Base-by-base conservation (phyloP, 2,797 vertebrate genomes). In the Ataeniobius toweri region DNA sequence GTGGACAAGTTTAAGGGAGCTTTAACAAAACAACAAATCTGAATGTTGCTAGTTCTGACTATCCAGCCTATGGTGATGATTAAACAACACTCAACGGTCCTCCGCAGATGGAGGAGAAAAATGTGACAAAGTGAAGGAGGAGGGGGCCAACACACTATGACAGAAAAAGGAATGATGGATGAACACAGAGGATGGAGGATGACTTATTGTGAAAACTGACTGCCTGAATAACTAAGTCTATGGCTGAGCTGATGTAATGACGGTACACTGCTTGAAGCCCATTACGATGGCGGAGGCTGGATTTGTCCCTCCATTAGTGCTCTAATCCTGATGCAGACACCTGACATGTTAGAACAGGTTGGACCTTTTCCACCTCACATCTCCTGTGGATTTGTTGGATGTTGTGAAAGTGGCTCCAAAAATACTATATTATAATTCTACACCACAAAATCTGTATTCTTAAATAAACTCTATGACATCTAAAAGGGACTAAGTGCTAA, bases 291-390 rank as follows among this genome's bases (percentile, higher is more conserved):
- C 77, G 78, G 77, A 77, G 82, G 75, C 89, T 84, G 86, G 51
- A 48, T 90, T 89, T 80, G 83, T 90, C 83, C 83, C 79, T 86
- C 81, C 83, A 83, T 91, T 89, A 84, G 80, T 77, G 74, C 63
- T 20, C 81, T 85, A 87, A 92, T 93, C 91, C 91, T 51, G 80
- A 85, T 81, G 86, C 86, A 80, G 58, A 84, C 83, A 89, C 89
- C 88, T 89, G 91, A 94, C 86, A 79, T 76, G 88, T 80, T 82
- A 80, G 31, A 89, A 93, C 93, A 93, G 91, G 78, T 77, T 84
- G 83, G 87, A 84, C 79, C 86, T 84, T 84, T 90, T 90, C 83
- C 85, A 83, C 75, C 79, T 78, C 83, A 22, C 65, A 55, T 78
- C 82, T 87, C 74, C 55, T 22, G 77, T 46, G 68, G 79, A 92